Evolutionary conservation across 2,888 invertebrate genomes (phyloP).

Genomic region (Bugulina stolonifera): DNA sequence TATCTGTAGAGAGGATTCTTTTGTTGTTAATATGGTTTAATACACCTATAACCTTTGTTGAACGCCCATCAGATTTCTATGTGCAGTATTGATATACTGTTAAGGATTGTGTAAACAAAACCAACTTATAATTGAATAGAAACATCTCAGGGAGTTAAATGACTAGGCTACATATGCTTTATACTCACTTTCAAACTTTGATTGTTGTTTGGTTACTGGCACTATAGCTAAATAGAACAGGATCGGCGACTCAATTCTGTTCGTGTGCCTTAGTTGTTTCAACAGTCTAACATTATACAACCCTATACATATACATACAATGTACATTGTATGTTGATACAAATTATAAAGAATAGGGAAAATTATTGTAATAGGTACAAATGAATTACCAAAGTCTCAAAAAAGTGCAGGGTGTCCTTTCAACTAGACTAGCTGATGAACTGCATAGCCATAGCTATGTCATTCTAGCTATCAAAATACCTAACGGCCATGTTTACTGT

Average conservation of each 20-base stretch:
- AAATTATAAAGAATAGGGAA: too few relatives aligned
- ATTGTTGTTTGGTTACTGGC: conserved; percentile 24
- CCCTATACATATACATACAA: too few relatives aligned
- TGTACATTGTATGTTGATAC: too few relatives aligned
- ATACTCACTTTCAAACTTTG: conserved; percentile 5
- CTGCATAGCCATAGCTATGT: too few relatives aligned
- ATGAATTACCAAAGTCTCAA: too few relatives aligned
- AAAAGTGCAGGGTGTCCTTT: too few relatives aligned
- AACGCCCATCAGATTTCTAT: conserved; percentile 15
- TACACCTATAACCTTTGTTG: conserved; percentile 20
- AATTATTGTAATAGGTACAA: too few relatives aligned
- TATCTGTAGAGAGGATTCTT: neutral
- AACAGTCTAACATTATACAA: too few relatives aligned
- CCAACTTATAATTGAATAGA: conserved; percentile 19
- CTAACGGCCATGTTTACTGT: too few relatives aligned
- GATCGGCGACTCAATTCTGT: neutral
- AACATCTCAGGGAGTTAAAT: conserved; percentile 21
- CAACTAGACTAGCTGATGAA: too few relatives aligned
- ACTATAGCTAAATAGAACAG: conserved; percentile 8
- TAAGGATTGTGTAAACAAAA: conserved; percentile 24
- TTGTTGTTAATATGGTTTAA: conserved; percentile 10
- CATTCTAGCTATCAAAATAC: too few relatives aligned
- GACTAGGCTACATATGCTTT: conserved; percentile 8
- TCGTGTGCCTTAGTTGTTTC: neutral
- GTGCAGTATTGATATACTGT: conserved; percentile 12